A percentile compares a stretch with the other conserved stretches of the same genome.
phyloP scores from a whole-genome alignment of 2,113 vertebrate genomes.

The Syngnathus typhle region DNA sequence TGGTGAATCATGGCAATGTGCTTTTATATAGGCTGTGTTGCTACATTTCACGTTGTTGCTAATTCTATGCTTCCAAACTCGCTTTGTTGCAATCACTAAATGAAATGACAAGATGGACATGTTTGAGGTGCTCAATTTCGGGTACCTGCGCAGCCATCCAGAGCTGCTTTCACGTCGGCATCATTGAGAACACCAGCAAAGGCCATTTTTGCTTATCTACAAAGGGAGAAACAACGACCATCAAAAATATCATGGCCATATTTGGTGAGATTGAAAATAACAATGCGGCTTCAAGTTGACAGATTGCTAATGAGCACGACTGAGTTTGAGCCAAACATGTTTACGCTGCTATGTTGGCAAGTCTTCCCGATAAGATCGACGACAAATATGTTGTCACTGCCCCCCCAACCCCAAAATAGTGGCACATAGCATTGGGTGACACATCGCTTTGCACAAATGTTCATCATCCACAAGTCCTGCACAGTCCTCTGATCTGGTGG shows the following conservation, averaged over 20 bases:
- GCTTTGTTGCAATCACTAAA: too few species aligned
- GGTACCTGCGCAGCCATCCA: constrained; percentile 71
- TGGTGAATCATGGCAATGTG: too few species aligned
- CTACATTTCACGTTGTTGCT: too few species aligned
- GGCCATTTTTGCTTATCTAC: constrained; percentile 63
- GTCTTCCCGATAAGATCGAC: neutral
- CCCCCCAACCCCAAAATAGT: neutral
- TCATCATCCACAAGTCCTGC: constrained; percentile 38
- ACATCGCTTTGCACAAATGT: neutral
- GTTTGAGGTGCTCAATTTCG: too few species aligned
- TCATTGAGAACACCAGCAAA: constrained; percentile 69
- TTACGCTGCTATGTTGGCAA: neutral
- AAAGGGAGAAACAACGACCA: constrained; percentile 29
- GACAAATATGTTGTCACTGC: neutral
- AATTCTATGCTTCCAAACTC: too few species aligned
- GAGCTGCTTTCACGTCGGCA: constrained; percentile 69
- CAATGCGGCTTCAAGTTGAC: neutral
- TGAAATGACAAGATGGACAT: too few species aligned
- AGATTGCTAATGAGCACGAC: neutral
- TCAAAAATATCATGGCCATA: neutral
- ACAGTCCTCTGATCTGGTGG: constrained; percentile 29
- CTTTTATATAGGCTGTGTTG: too few species aligned
- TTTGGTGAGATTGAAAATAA: neutral
- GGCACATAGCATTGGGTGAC: neutral
- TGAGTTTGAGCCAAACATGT: neutral